phyloP scores from a whole-genome alignment of 2,797 vertebrate species.

The Nasua narica region DNA sequence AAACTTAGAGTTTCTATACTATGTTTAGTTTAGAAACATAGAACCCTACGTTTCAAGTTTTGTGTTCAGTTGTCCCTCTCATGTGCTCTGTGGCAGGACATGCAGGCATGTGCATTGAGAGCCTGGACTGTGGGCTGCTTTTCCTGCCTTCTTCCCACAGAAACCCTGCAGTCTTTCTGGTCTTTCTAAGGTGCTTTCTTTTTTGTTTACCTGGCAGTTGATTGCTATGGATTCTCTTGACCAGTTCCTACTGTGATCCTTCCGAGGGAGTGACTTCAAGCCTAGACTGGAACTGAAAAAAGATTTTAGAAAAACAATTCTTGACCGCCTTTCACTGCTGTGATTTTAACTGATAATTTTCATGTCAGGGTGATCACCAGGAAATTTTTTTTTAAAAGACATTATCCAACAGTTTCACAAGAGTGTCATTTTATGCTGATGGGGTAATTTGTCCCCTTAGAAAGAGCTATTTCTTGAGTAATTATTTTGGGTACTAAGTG shows the following conservation, averaged over 20 bases:
- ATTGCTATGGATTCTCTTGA: neutral
- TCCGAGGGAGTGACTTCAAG: neutral
- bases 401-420: constrained; percentile 38
- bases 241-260: neutral
- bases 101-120: rapidly evolving
- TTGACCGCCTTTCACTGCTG: neutral
- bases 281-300: neutral
- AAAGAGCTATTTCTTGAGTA: constrained; percentile 65
- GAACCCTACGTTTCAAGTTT: neutral
- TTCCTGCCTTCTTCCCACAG: neutral
- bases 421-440: constrained; percentile 64
- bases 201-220: neutral
- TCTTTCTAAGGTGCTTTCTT: neutral
- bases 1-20: no score
- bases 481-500: constrained; percentile 64
- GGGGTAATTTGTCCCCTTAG: constrained; percentile 68
- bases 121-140: neutral
- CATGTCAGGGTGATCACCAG: constrained; percentile 44
- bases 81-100: neutral
- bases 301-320: constrained; percentile 50
- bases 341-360: constrained; percentile 71
- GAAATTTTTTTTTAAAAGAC: constrained; percentile 4
- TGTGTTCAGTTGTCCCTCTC: neutral
- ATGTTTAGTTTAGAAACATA: no score
- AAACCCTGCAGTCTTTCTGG: neutral